A percentile compares a stretch with the other conserved stretches of the same genome.
Evolutionary conservation across 2,797 vertebrate genomes (phyloP).

Genomic region (Protosalanx chinensis): DNA sequence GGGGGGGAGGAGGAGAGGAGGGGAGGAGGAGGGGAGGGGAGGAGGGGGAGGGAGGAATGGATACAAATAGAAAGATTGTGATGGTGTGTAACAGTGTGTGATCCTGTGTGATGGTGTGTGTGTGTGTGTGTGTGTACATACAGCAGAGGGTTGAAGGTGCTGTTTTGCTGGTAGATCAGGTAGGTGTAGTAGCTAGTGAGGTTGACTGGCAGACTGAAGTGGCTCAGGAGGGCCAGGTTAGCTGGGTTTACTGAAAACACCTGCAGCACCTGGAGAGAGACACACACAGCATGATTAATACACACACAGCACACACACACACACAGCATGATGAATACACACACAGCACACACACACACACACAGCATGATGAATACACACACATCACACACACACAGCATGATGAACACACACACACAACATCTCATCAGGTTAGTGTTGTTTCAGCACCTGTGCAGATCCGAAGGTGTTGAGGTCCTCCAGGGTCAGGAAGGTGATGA

Average conservation of each 20-base stretch:
- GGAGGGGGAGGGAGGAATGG: background rate
- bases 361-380: no score
- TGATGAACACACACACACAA: no score
- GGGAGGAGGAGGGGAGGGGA: background rate
- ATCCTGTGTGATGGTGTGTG: background rate
- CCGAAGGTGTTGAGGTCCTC: conserved; percentile 60
- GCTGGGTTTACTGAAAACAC: conserved; percentile 60
- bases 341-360: no score
- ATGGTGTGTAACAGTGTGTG: background rate
- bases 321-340: no score
- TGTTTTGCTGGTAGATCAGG: conserved; percentile 62
- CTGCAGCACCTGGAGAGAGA: conserved; percentile 51
- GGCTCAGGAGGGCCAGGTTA: conserved; percentile 66
- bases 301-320: no score
- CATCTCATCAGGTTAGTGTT: no score
- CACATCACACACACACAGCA: no score
- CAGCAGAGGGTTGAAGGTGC: conserved; percentile 64
- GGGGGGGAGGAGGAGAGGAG: background rate
- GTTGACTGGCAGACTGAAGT: conserved; percentile 40
- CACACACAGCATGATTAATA: no score
- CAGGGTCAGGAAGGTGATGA: conserved; percentile 63
- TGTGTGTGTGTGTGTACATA: conserved; percentile 52
- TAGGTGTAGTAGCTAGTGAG: conserved; percentile 57
- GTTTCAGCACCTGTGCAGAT: conserved; percentile 47
- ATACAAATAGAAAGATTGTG: background rate